Evolutionary conservation across 2,113 vertebrate genomes (phyloP).

Genomic region (Pomatorhinus ruficollis): DNA sequence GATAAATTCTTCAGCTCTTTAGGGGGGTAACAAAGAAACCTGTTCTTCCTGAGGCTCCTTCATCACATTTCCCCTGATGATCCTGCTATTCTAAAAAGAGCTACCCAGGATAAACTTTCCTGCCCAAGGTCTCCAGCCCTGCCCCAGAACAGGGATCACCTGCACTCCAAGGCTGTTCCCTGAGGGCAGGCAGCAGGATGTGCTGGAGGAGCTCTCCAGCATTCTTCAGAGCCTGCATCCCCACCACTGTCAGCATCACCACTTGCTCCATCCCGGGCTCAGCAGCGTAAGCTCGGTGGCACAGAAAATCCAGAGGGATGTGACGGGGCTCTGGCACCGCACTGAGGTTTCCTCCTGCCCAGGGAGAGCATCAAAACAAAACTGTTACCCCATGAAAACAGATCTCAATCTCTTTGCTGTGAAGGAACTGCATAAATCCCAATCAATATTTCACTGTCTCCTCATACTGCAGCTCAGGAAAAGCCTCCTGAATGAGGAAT

Average conservation of each 20-base stretch:
- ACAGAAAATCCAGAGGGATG: constrained; percentile 58
- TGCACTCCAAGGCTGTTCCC: background rate
- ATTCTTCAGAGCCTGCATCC: constrained; percentile 45
- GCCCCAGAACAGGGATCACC: background rate
- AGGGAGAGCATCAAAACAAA: background rate
- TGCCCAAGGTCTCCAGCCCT: background rate
- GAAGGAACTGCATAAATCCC: background rate
- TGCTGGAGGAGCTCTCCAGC: constrained; percentile 59
- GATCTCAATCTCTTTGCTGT: background rate
- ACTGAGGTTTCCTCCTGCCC: constrained; percentile 68
- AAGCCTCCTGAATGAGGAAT: background rate
- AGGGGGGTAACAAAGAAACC: background rate
- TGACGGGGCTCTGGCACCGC: constrained; percentile 48
- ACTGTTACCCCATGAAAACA: background rate
- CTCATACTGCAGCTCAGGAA: background rate
- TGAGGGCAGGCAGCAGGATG: constrained; percentile 11
- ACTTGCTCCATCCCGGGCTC: constrained; percentile 70
- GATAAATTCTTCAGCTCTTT: background rate
- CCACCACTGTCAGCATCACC: constrained; percentile 68
- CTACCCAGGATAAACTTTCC: background rate
- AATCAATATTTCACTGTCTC: background rate
- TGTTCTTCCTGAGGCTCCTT: background rate
- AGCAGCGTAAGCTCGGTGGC: background rate
- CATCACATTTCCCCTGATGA: background rate
- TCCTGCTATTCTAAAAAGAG: background rate